Evolutionary conservation across 2,797 vertebrate genomes (phyloP).

Genomic region (Pipistrellus pygmaeus): DNA sequence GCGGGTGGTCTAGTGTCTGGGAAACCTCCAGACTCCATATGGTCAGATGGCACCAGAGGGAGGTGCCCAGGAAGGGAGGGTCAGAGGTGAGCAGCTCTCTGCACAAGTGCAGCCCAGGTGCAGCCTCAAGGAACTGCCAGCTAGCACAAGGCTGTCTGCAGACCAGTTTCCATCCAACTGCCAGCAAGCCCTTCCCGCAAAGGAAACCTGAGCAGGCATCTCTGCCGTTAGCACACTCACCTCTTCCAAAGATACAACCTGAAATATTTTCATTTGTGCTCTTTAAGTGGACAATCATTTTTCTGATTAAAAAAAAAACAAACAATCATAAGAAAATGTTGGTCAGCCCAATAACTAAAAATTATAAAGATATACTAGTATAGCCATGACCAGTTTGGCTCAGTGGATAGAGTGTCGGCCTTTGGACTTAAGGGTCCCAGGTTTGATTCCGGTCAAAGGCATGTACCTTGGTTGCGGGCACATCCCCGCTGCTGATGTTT

Average conservation of each 20-base stretch:
- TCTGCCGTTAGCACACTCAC: neutral
- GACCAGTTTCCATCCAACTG: no score
- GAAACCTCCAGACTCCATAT: neutral
- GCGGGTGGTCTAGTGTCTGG: fast-evolving
- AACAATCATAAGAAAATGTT: neutral
- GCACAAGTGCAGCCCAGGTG: neutral
- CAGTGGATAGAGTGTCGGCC: no score
- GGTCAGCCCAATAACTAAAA: neutral
- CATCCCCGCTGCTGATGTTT: no score
- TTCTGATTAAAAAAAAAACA: slow-evolving; percentile 32
- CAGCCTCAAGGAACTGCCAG: neutral
- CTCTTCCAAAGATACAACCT: neutral
- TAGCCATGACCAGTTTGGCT: no score
- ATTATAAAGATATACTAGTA: neutral
- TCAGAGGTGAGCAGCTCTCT: neutral
- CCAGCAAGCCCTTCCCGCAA: neutral
- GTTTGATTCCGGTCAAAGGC: no score
- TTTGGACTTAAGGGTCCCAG: no score
- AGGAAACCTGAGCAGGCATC: neutral
- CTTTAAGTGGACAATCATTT: neutral
- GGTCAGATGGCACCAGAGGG: neutral
- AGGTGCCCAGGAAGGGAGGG: neutral
- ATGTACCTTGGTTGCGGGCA: no score
- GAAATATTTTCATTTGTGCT: neutral
- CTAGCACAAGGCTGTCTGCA: neutral